Conservation (phyloP, 2,113 vertebrate genomes). For the Clarias batrachus region DNA sequence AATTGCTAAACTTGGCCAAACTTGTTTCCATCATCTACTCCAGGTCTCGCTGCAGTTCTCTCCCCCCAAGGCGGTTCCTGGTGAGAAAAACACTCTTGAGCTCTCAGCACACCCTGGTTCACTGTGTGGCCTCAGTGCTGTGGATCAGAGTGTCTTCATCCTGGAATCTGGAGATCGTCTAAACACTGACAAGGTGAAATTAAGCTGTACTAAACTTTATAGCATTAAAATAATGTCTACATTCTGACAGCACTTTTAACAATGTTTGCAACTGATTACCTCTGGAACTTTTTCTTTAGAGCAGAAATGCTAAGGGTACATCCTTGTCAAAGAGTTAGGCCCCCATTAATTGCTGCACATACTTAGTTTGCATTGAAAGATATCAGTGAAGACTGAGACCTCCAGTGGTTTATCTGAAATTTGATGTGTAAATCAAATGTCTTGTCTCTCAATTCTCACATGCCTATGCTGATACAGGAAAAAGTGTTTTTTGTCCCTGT, state of each 20-base stretch:
- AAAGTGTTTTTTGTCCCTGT: not conserved
- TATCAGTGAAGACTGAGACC: not conserved
- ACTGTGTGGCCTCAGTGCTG: slow-evolving; percentile 77
- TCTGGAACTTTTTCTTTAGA: not conserved
- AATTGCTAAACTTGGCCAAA: not conserved
- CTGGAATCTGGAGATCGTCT: slow-evolving; percentile 74
- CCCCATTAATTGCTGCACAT: too few species aligned
- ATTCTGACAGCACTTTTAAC: not conserved
- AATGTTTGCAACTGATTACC: not conserved
- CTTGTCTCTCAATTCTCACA: not conserved
- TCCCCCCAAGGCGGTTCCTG: slow-evolving; percentile 68
- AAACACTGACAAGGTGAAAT: slow-evolving; percentile 55
- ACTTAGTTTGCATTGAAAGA: not conserved
- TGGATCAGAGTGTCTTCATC: slow-evolving; percentile 81
- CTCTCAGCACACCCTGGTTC: slow-evolving; percentile 75
- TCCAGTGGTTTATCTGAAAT: not conserved
- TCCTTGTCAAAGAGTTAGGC: not conserved
- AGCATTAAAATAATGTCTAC: not conserved
- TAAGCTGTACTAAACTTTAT: not conserved
- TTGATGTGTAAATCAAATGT: not conserved
- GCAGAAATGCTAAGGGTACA: not conserved
- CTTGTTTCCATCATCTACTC: not conserved
- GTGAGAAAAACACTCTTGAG: slow-evolving; percentile 60
- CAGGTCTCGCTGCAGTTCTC: slow-evolving; percentile 77
- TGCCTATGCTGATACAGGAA: not conserved